Conservation (phyloP, 2,797 vertebrate species). For the Crypturellus tataupa region DNA sequence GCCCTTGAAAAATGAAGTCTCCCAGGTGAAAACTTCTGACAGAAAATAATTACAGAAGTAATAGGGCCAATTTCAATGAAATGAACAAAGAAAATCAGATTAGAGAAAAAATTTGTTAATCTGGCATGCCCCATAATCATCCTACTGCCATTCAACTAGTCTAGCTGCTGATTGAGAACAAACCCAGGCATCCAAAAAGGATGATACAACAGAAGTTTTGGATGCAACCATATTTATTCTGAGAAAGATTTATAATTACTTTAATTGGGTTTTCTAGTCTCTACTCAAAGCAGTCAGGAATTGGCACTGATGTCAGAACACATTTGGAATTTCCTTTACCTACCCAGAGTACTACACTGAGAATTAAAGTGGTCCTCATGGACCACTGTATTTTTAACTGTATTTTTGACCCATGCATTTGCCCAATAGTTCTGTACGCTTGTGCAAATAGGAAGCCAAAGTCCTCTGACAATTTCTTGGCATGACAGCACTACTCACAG, state of each 20-base stretch:
- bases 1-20: conserved; percentile 59
- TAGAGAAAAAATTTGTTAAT: conserved; percentile 54
- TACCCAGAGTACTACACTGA: neutral
- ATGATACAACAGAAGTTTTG: neutral
- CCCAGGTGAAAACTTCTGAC: conserved; percentile 69
- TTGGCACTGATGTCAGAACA: neutral
- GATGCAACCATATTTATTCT: neutral
- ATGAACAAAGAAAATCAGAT: conserved; percentile 71
- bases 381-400: neutral
- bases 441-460: neutral
- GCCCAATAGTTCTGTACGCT: neutral
- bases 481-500: neutral
- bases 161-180: neutral
- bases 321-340: neutral
- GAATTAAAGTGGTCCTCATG: neutral
- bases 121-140: neutral
- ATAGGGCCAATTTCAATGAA: conserved; percentile 51
- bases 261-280: neutral
- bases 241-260: neutral
- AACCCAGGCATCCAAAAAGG: neutral
- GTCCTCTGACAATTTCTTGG: neutral
- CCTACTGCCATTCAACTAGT: neutral
- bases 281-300: neutral
- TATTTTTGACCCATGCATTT: neutral
- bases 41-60: conserved; percentile 73